A percentile compares a stretch with the other conserved stretches of the same genome.
Conservation (phyloP, 2,797 vertebrate genomes). For the Lepidocolaptes lacrymiger region DNA sequence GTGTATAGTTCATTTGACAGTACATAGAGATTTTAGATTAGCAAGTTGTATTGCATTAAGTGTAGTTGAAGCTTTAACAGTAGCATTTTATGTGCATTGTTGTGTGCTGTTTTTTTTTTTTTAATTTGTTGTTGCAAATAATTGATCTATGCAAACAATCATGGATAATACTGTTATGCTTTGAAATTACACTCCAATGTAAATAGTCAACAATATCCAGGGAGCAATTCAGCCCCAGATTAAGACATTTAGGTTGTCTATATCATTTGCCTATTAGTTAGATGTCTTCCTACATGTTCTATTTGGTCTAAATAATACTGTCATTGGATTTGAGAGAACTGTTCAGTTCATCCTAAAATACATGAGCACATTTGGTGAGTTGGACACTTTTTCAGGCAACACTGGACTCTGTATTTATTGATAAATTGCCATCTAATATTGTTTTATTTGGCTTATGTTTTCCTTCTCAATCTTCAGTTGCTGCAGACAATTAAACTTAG, state of each 20-base stretch:
- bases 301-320: neutral
- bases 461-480: neutral
- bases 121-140: neutral
- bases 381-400: neutral
- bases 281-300: neutral
- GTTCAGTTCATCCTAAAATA: neutral
- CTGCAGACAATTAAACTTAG: neutral
- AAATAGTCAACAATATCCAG: neutral
- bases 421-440: neutral
- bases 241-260: neutral
- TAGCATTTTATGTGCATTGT: neutral
- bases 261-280: neutral
- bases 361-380: neutral
- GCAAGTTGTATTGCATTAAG: neutral
- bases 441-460: neutral
- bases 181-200: neutral
- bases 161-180: neutral
- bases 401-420: rapidly evolving
- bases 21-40: neutral
- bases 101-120: neutral
- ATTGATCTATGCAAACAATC: neutral
- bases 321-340: neutral
- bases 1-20: neutral
- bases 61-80: neutral
- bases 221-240: neutral